A percentile compares a stretch with the other conserved stretches of the same genome.
Evolutionary conservation across 2,888 invertebrate genomes (phyloP).

Genomic region (Anticlea derivata): DNA sequence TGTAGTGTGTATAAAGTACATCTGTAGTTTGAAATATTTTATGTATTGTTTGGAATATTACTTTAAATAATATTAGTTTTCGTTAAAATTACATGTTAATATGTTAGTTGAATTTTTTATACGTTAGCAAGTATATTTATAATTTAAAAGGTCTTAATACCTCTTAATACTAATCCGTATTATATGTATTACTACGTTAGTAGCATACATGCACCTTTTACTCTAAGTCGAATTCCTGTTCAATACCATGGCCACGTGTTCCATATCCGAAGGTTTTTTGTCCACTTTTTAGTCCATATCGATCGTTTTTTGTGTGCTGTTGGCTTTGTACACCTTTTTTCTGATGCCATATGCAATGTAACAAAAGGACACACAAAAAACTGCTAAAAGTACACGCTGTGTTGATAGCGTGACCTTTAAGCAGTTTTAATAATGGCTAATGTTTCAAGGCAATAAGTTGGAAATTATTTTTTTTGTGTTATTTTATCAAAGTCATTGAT

Average conservation of each 20-base stretch:
- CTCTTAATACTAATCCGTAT: conserved; percentile 9
- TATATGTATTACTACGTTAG: too few relatives aligned
- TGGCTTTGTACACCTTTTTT: conserved; percentile 49
- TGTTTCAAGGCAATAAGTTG: too few relatives aligned
- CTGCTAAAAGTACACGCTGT: conserved; percentile 30
- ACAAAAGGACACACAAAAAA: conserved; percentile 42
- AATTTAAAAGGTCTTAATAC: background rate
- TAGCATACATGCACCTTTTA: conserved; percentile 29
- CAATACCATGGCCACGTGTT: conserved; percentile 57
- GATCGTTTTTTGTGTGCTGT: conserved; percentile 46
- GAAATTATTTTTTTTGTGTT: too few relatives aligned
- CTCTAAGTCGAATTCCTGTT: conserved; percentile 31
- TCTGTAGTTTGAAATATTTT: too few relatives aligned
- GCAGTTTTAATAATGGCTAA: too few relatives aligned
- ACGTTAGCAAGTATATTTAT: too few relatives aligned
- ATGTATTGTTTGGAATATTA: too few relatives aligned
- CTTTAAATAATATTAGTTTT: too few relatives aligned
- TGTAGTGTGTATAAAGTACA: too few relatives aligned
- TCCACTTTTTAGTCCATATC: conserved; percentile 40
- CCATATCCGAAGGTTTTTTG: conserved; percentile 44
- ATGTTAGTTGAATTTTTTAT: too few relatives aligned
- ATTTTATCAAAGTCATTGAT: too few relatives aligned
- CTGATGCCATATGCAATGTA: conserved; percentile 52
- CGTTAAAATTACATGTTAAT: too few relatives aligned
- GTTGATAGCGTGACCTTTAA: conserved; percentile 27